A percentile compares a stretch with the other conserved stretches of the same genome.
Conservation (phyloP, 2,797 vertebrate genomes). For the Arctocebus calabarensis region DNA sequence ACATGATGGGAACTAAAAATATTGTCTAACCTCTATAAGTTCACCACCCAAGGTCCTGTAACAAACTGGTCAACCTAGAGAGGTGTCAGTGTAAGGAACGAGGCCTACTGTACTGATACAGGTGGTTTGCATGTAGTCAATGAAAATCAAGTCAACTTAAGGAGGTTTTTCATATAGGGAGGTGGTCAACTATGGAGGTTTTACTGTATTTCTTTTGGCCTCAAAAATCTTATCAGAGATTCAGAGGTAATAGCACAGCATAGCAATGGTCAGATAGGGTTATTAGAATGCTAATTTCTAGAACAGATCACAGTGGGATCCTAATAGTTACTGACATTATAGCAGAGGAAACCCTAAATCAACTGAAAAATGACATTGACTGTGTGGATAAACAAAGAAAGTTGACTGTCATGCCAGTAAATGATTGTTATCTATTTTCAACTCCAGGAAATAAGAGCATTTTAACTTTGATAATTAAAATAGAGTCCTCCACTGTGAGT, state of each 20-base stretch:
- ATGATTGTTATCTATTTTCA: background rate
- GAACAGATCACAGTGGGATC: background rate
- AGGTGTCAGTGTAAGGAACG: no score
- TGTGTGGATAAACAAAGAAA: background rate
- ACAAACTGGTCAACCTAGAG: no score
- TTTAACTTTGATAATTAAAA: conserved; percentile 8
- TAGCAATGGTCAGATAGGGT: background rate
- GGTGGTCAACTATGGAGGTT: no score
- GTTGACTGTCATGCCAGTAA: background rate
- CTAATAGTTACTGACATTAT: background rate
- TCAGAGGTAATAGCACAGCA: background rate
- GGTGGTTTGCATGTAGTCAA: no score
- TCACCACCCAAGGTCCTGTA: no score
- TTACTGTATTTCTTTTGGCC: background rate
- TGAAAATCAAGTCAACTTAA: no score
- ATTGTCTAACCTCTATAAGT: background rate
- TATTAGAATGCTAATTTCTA: background rate
- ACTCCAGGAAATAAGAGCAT: background rate
- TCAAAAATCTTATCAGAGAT: background rate
- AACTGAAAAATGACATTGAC: background rate
- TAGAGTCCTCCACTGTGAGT: background rate
- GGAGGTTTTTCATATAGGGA: no score
- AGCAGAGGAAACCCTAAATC: background rate
- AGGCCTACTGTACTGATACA: no score
- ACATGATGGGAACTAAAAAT: background rate